Base-by-base conservation (phyloP, 2,888 invertebrate species). In the Stegana nigrithorax region DNA sequence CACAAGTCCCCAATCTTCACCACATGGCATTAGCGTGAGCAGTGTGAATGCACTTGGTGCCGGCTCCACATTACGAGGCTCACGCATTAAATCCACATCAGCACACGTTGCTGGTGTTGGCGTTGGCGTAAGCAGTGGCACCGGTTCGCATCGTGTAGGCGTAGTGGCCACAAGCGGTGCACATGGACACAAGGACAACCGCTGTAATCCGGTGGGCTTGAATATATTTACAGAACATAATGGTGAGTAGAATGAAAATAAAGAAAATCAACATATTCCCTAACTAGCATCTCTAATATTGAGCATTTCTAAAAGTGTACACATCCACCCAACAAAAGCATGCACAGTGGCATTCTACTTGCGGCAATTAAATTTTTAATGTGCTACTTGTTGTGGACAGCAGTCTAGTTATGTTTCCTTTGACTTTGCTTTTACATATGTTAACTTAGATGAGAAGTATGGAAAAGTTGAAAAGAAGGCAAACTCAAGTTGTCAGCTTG, bases 161-260 rank as follows among this genome's bases (percentile, higher is more conserved):
- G 67, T 56, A 61, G 63, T 51, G 59, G 60, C 62, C 39, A 66
- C 69, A 21, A 70, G 47, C 32, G 65, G 62, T 53, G 67, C 63
- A 21, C 71, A 69, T 62, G 55, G 45, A 14, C 55, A 58, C 27
- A 80, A 94, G 88, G 95, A 95, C 89, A 91, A 92, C 85, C 90
- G 90, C 50, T 80, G 81, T 64, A 80, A 79, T 71, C 73, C 80
- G 62, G 91, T 93, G 81, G 93, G 94, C 82, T 92, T 94, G 80
- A 96, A 96, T 88, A 94, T 96, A 86, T 96, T 96, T 87, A 95
- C 95, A 42, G 96, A 96, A 88, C 96, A 96, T 86, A 95, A 93
- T 87, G 96, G 96, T 96, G 88, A 91, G 92, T 89, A 27, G 44
- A 0, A 39, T 39, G 10, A 10, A 29, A n/a, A n/a, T n/a, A n/a